Evolutionary conservation across 2,888 invertebrate species (phyloP), one percentile per base, ranked within the genome.

Genomic region (Rhopalosiphum nymphaeae): DNA sequence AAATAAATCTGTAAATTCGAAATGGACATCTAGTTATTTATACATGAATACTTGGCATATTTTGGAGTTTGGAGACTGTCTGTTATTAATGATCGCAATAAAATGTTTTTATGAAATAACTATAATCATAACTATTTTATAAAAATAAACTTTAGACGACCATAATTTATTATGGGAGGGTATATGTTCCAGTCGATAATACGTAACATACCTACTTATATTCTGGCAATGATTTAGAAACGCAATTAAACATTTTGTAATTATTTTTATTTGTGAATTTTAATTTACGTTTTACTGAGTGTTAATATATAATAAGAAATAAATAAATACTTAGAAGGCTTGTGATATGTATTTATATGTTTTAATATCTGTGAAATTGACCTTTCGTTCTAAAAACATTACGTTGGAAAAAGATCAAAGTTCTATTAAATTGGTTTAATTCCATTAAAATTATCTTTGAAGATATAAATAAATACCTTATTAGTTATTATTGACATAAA

Each of bases 31-130:
- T 53, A n/a, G 46, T 87, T 92, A 92, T 92, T 61, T 86, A 92
- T 86, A 88, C 26, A 87, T 10, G 46, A 26, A 87, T 13, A 67
- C 88, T 92, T 92, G 92, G 67, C 92, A 92, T 88, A 88, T 88
- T 92, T 88, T 61, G 46, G 49, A 92, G 49, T 88, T 86, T 29
- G 25, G 21, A 13, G 26, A 36, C 36, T 25, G 86, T 85, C 1
- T 61, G 57, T 88, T 88, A 29, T 67, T 87, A 29, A 67, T 67
- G 86, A 29, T 42, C n/a, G n/a, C 36, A 36, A 42, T 91, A 86
- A 86, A 86, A 91, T 57, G 25, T n/a, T 85, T 91, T 91, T 85
- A 42, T 91, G 49, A 36, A 46, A 67, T 46, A 36, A 53, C 7
- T 10, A 53, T 26, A 44, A 44, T 21, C 29, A 29, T 36, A 5